A percentile compares a stretch with the other conserved stretches of the same genome.
These are phyloP conservation scores for Pararge aegeria DNA, from an alignment of 1,140 invertebrate genomes.

Conservation along the genomic window DNA sequence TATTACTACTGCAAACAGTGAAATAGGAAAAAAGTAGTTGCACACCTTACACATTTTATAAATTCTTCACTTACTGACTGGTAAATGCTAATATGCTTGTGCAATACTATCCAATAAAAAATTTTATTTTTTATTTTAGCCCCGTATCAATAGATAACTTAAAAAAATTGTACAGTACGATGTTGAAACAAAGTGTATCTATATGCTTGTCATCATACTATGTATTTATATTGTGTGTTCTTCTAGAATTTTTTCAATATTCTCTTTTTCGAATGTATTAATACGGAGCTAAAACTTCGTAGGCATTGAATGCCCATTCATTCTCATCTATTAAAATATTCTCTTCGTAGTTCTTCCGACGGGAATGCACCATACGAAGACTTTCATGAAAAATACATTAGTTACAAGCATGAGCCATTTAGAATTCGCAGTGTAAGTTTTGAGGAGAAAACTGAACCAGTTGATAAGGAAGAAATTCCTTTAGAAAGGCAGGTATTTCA, in stretches of 20 bases:
- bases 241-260: too few relatives aligned
- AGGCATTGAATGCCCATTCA: slow-evolving; percentile 48
- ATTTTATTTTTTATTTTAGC: not conserved
- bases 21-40: slow-evolving; percentile 9
- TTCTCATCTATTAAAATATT: slow-evolving; percentile 58
- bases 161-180: not conserved
- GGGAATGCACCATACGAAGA: slow-evolving; percentile 82
- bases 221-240: too few relatives aligned
- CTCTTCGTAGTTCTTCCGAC: slow-evolving; percentile 78
- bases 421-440: slow-evolving; percentile 86
- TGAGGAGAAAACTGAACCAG: slow-evolving; percentile 78
- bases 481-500: slow-evolving; percentile 54
- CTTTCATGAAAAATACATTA: slow-evolving; percentile 89
- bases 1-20: not conserved
- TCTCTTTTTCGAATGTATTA: not conserved
- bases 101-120: not conserved
- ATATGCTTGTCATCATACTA: too few relatives aligned
- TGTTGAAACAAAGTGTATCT: too few relatives aligned
- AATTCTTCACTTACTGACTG: slow-evolving; percentile 20
- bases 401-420: slow-evolving; percentile 84
- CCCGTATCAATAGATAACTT: not conserved
- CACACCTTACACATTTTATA: slow-evolving; percentile 11
- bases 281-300: slow-evolving; percentile 16
- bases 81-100: slow-evolving; percentile 19
- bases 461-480: slow-evolving; percentile 53